Evolutionary conservation across 35 echinoderm and acorn worm genomes (phyloP), one percentile per base, ranked within the genome.

Genomic region (Holothuria glaberrima): DNA sequence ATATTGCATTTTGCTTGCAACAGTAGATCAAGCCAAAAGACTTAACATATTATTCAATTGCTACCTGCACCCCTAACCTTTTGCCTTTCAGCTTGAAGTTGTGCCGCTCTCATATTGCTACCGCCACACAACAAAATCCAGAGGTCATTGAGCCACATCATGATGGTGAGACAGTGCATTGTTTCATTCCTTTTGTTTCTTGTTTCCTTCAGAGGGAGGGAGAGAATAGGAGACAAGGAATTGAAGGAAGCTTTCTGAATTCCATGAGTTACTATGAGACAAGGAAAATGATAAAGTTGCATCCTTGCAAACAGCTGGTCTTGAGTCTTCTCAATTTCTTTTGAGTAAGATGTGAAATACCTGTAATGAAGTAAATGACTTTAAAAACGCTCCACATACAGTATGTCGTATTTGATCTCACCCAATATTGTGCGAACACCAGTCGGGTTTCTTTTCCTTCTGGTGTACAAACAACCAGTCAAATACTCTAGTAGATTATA

Each of bases 81-180:
- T 75, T 52, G 36, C 67, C 38, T 77, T 59, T 6, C 77, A 92
- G 90, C 83, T 19, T 92, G 20, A 92, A 92, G 69, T 76, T 92
- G 25, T 92, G 90, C 44, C 90, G 83, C 18, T 38, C 82, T 48
- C 83, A 81, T 13, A 86, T 92, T 17, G 14, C 82, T 26, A 71
- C 32, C 26, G 50, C 50, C 74, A 78, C 44, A 50, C 41, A 78
- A 22, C 44, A 48, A 9, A 26, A 21, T 19, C 38, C 74, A 12
- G 74, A 78, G 17, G 74, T 50, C 20, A 24, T 78, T 78, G 74
- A 48, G 12, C 46, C 44, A n/a, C 38, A 78, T 48, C 9, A 78
- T 48, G 27, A 48, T 28, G 74, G 74, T 78, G 50, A 35, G 70
- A 22, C 4, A 29, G 16, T 17, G 44, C 10, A 46, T 46, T 46